These are phyloP conservation scores for Macrotrachela quadricornifera DNA, from an alignment of 1,140 invertebrate genomes.

Conservation along the genomic window DNA sequence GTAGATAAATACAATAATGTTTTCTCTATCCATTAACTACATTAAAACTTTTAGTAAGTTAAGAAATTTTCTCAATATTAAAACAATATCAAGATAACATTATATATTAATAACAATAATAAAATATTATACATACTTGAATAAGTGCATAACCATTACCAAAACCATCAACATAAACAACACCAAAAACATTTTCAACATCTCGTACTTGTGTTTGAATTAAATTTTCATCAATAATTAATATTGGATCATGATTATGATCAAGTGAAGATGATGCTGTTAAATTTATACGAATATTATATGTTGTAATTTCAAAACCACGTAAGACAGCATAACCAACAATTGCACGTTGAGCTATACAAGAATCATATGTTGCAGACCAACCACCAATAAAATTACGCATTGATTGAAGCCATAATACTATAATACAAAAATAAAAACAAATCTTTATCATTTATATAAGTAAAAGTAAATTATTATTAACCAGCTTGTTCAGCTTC, in stretches of 20 bases:
- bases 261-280: conserved; percentile 2
- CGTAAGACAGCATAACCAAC: conserved; percentile 1
- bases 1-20: too few relatives aligned
- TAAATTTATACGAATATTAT: conserved; percentile 5
- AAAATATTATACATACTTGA: background rate
- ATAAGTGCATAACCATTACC: conserved; percentile 58
- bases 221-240: background rate
- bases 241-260: background rate
- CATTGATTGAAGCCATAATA: conserved; percentile 69
- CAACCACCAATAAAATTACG: conserved; percentile 71
- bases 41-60: too few relatives aligned
- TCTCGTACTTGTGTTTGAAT: conserved; percentile 1
- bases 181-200: conserved; percentile 55
- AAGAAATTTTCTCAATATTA: too few relatives aligned
- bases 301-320: background rate
- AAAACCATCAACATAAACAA: conserved; percentile 62
- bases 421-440: too few relatives aligned
- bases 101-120: too few relatives aligned
- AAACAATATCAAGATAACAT: too few relatives aligned
- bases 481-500: conserved; percentile 19
- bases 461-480: conserved; percentile 30
- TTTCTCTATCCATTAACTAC: too few relatives aligned
- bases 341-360: conserved; percentile 17
- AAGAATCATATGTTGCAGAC: conserved; percentile 76
- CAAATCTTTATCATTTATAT: too few relatives aligned